Evolutionary conservation across 2,797 vertebrate genomes (phyloP), one percentile per base, ranked within the genome.

Genomic region (Ara ararauna): DNA sequence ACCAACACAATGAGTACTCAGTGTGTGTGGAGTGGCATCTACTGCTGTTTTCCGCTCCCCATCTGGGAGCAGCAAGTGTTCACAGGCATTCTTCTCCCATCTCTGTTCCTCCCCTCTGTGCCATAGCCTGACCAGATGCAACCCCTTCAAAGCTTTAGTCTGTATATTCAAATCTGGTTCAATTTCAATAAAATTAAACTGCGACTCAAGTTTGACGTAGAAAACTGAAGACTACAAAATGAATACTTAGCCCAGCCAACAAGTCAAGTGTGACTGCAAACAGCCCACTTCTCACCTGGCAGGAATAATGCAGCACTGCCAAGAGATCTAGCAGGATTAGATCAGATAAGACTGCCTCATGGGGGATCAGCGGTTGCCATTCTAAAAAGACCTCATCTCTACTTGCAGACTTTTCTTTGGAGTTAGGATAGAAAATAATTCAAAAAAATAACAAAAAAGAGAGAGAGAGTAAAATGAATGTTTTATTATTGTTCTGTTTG

Each of bases 401-500:
- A 8, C 44, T 89, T 79, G n/a, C 32, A 92, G 24, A 22, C 40
- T 79, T 26, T 7, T 76, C 21, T 66, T 77, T 51, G 32, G 68
- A 73, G 24, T 54, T 58, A 68, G 50, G 13, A 54, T 71, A 61
- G 23, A 89, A 60, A 89, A 66, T 36, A 15, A 20, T 58, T 71
- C 2, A 14, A 85, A 83, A 48, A 68, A 7, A 42, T 5, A 54
- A 67, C 5, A 32, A 9, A 47, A 48, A 14, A 53, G 19, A 58
- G 21, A 56, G 32, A 56, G 20, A 11, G 2, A 48, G 4, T 19
- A 50, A 88, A 94, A 84, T 42, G 7, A 44, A 78, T 83, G 75
- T 56, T 91, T 92, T 90, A 53, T 68, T 88, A 48, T 89, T 90
- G 19, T 67, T 94, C 68, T 73, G 20, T 88, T 89, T 66, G 87